phyloP scores from a whole-genome alignment of 1,140 invertebrate species.

The Drosophila oshimai region DNA sequence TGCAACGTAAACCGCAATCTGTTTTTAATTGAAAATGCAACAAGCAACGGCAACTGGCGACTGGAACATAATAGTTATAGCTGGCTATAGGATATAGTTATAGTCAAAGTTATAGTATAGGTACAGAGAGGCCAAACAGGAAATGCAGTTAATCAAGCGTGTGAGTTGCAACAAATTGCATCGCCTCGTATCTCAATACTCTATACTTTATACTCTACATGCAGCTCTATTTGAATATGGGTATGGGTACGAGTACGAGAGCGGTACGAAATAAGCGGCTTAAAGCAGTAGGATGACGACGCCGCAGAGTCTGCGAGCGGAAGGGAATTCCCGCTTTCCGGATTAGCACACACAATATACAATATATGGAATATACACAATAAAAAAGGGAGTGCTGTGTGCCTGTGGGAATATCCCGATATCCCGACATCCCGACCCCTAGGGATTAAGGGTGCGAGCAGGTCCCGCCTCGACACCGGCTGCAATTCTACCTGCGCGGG shows the following conservation, averaged over 20 bases:
- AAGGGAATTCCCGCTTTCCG: conserved; percentile 79
- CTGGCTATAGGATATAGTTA: conserved; percentile 4
- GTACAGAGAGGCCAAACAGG: conserved; percentile 45
- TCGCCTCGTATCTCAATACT: not conserved
- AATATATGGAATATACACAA: conserved; percentile 30
- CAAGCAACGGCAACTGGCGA: conserved; percentile 9
- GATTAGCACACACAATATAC: conserved; percentile 53
- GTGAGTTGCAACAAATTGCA: conserved; percentile 68
- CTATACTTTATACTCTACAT: no score
- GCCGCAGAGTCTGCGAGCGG: conserved; percentile 34
- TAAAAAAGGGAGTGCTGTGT: conserved; percentile 2
- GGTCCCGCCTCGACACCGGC: conserved; percentile 33
- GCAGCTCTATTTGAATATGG: not conserved
- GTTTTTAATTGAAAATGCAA: conserved; percentile 68
- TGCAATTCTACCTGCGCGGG: not conserved
- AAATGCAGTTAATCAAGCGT: conserved; percentile 76
- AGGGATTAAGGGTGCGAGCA: conserved; percentile 71
- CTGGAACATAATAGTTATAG: conserved; percentile 45
- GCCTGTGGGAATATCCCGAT: conserved; percentile 4
- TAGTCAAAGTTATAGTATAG: not conserved
- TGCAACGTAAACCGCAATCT: conserved; percentile 67
- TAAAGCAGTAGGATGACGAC: conserved; percentile 39
- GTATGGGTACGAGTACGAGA: no score
- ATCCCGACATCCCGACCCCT: conserved; percentile 13
- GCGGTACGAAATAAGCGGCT: no score